Evolutionary conservation across 2,888 invertebrate species (phyloP).

Genomic region (Heteromurus nitidus): DNA sequence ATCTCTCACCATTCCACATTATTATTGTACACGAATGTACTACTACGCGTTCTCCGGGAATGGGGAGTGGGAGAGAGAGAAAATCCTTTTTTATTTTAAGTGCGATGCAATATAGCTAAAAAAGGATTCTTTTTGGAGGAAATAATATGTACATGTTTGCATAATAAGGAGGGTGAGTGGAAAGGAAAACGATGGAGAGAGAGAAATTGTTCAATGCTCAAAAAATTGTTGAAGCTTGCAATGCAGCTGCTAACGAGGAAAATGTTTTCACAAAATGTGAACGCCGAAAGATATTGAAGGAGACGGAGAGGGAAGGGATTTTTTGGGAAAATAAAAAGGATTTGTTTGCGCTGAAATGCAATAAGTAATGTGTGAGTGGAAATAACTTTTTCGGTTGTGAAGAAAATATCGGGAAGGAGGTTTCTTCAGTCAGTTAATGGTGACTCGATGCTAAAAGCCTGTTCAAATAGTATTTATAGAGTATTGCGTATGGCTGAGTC

Average conservation of each 20-base stretch:
- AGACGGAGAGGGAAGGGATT: not conserved
- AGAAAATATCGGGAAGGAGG: too few relatives aligned
- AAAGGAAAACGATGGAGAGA: too few relatives aligned
- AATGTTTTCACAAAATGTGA: slow-evolving; percentile 62
- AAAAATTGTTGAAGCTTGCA: not conserved
- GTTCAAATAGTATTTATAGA: too few relatives aligned
- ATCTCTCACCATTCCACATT: slow-evolving; percentile 32
- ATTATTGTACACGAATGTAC: not conserved
- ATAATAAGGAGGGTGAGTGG: too few relatives aligned
- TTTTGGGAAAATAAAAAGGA: not conserved
- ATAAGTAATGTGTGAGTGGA: not conserved
- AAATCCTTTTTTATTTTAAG: slow-evolving; percentile 58
- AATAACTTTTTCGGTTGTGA: too few relatives aligned
- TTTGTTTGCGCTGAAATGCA: not conserved
- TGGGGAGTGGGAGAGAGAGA: slow-evolving; percentile 18
- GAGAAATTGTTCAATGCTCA: not conserved
- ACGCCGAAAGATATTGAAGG: slow-evolving; percentile 38
- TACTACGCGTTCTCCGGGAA: not conserved
- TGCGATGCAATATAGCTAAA: too few relatives aligned
- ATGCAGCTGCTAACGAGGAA: slow-evolving; percentile 63
- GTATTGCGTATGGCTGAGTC: too few relatives aligned
- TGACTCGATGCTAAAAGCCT: too few relatives aligned
- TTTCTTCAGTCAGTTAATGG: too few relatives aligned
- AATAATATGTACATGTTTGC: too few relatives aligned
- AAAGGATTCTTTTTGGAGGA: too few relatives aligned